These are phyloP conservation scores for Aromia moschata DNA, from an alignment of 2,888 invertebrate genomes.

Conservation along the genomic window DNA sequence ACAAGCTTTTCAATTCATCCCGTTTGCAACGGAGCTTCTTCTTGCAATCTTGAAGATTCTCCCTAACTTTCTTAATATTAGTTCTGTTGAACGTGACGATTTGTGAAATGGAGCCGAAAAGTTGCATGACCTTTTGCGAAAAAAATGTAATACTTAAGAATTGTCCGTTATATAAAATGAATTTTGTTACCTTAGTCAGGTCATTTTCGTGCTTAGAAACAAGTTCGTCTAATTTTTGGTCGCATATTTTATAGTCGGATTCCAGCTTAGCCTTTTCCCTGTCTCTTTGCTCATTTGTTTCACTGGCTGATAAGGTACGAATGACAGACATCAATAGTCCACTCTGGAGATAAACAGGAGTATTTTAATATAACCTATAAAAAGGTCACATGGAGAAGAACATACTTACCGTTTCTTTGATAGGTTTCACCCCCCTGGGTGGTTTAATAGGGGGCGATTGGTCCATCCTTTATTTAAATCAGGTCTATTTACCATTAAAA, in stretches of 20 bases:
- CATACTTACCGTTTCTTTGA: slow-evolving; percentile 81
- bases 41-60: slow-evolving; percentile 84
- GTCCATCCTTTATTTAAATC: slow-evolving; percentile 43
- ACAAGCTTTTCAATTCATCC: slow-evolving; percentile 91
- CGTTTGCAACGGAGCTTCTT: slow-evolving; percentile 86
- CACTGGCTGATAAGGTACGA: slow-evolving; percentile 91
- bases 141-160: slow-evolving; percentile 26
- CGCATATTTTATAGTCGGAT: slow-evolving; percentile 91
- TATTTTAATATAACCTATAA: slow-evolving; percentile 28
- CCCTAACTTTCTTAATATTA: slow-evolving; percentile 80
- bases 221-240: slow-evolving; percentile 86
- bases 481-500: slow-evolving; percentile 21
- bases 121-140: slow-evolving; percentile 65
- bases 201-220: slow-evolving; percentile 89
- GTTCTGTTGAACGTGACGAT: slow-evolving; percentile 80
- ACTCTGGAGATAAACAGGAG: slow-evolving; percentile 67
- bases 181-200: slow-evolving; percentile 75
- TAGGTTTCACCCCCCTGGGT: slow-evolving; percentile 85
- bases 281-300: slow-evolving; percentile 91
- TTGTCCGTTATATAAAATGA: slow-evolving; percentile 17
- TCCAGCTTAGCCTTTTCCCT: slow-evolving; percentile 93
- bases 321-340: slow-evolving; percentile 94
- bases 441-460: slow-evolving; percentile 81
- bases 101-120: slow-evolving; percentile 80
- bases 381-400: slow-evolving; percentile 3